Conservation (phyloP, 2,888 invertebrate species). For the Parthenolecanium corni region DNA sequence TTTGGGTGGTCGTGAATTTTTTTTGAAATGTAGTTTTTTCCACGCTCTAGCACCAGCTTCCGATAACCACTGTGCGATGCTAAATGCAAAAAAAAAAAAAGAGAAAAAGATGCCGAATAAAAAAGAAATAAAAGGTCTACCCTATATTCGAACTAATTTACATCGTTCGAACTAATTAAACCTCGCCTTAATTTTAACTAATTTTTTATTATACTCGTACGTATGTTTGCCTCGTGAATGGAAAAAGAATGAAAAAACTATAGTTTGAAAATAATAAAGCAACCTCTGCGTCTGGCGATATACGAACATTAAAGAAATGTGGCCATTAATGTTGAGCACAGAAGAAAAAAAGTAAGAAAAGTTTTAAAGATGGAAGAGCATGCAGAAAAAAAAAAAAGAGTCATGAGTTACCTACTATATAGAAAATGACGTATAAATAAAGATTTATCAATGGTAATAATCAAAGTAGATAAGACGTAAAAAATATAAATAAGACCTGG, state of each 20-base stretch:
- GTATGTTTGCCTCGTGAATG: background rate
- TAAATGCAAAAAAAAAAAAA: too few relatives aligned
- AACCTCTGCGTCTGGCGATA: background rate
- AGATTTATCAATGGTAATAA: slow-evolving; percentile 27
- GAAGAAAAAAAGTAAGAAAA: too few relatives aligned
- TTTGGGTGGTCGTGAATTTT: background rate
- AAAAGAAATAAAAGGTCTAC: too few relatives aligned
- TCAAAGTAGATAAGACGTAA: slow-evolving; percentile 15
- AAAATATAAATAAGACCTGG: slow-evolving; percentile 14
- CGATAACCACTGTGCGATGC: background rate
- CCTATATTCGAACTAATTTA: background rate
- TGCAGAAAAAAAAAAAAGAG: slow-evolving; percentile 14
- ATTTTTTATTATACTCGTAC: background rate
- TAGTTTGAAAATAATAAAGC: background rate
- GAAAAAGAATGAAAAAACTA: background rate
- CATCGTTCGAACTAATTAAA: background rate
- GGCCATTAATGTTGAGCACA: background rate
- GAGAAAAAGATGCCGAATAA: too few relatives aligned
- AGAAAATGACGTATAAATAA: slow-evolving; percentile 20
- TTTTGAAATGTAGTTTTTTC: background rate
- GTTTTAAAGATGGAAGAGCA: background rate
- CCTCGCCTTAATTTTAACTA: background rate
- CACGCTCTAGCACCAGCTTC: background rate
- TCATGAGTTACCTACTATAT: background rate
- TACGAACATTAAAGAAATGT: background rate